A percentile compares a stretch with the other conserved stretches of the same genome.
These are phyloP conservation scores for Petrocephalus sullivani DNA, from an alignment of 2,797 vertebrate species.

Conservation along the genomic window DNA sequence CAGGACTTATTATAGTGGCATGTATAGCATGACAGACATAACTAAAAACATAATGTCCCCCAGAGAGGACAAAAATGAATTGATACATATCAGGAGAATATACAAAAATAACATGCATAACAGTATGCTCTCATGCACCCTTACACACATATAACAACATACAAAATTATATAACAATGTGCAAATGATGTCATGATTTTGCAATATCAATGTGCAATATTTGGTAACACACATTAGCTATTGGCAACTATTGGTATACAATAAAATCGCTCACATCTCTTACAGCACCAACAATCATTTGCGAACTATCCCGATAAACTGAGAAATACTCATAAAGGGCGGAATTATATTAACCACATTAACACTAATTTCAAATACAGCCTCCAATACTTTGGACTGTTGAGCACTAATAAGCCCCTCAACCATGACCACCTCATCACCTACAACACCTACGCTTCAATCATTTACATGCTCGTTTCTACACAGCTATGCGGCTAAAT, in stretches of 20 bases:
- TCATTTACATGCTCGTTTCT: not conserved
- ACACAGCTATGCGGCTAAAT: not conserved
- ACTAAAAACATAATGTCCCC: not conserved
- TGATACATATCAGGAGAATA: not conserved
- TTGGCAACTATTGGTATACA: not conserved
- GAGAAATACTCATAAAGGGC: not conserved
- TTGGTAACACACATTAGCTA: not conserved
- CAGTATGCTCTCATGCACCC: not conserved
- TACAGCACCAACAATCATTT: not conserved
- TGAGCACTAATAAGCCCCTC: not conserved
- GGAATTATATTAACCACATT: not conserved
- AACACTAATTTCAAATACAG: not conserved
- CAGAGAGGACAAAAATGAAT: not conserved
- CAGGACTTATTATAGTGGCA: not conserved
- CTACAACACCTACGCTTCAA: not conserved
- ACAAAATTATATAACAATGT: not conserved
- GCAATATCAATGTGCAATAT: not conserved
- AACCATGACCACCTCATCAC: not conserved
- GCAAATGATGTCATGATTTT: not conserved
- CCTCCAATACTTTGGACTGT: not conserved
- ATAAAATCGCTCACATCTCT: not conserved
- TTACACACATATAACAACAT: not conserved
- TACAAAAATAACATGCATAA: not conserved
- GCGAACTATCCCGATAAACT: not conserved
- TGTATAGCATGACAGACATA: not conserved